Evolutionary conservation across 2,888 invertebrate species (phyloP).

Genomic region (Sesamia inferens): DNA sequence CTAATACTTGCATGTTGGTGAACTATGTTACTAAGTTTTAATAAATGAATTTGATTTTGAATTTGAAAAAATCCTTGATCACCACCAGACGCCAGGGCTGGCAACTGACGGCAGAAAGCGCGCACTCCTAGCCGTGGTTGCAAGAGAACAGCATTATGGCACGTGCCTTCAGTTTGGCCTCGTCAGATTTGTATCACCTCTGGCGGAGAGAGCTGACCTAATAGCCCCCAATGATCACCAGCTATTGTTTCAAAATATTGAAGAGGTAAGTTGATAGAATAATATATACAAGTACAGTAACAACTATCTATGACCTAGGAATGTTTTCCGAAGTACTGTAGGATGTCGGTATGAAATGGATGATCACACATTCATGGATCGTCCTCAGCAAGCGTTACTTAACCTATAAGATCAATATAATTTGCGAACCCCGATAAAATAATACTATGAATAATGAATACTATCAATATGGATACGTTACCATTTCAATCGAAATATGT

Average conservation of each 20-base stretch:
- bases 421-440: not conserved
- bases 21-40: too few species aligned
- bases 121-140: conserved; percentile 93
- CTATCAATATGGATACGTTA: not conserved
- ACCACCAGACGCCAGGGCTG: conserved; percentile 83
- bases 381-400: not conserved
- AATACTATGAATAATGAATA: conserved; percentile 4
- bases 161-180: conserved; percentile 94
- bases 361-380: not conserved
- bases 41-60: too few species aligned
- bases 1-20: too few species aligned
- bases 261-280: conserved; percentile 90
- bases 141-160: conserved; percentile 94
- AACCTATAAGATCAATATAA: not conserved
- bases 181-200: conserved; percentile 93
- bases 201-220: conserved; percentile 94
- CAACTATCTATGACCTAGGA: not conserved
- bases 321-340: not conserved
- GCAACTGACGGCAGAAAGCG: conserved; percentile 91
- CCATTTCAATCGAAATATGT: too few species aligned
- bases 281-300: not conserved
- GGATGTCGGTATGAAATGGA: not conserved
- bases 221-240: conserved; percentile 94
- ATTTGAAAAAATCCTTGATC: conserved; percentile 5
- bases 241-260: conserved; percentile 95